Evolutionary conservation across 2,797 vertebrate genomes (phyloP).

Genomic region (Diglossa cyanea): DNA sequence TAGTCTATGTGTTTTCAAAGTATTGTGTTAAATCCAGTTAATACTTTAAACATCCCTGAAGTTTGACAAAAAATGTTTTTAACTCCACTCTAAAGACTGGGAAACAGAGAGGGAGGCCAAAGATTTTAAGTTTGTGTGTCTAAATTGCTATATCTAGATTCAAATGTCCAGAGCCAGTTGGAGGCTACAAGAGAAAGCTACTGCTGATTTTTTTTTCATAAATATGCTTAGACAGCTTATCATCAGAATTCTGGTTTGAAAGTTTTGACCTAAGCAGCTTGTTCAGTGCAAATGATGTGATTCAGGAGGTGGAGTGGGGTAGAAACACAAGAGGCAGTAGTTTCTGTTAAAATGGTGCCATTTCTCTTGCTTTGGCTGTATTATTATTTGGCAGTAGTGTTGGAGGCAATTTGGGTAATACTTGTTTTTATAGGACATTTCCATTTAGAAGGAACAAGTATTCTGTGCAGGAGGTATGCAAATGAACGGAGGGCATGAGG

Average conservation of each 20-base stretch:
- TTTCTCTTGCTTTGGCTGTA: neutral
- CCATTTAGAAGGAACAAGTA: neutral
- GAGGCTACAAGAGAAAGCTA: neutral
- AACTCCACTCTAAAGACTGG: neutral
- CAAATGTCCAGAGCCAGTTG: neutral
- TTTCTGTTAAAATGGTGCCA: neutral
- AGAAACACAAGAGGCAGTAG: neutral
- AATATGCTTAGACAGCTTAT: neutral
- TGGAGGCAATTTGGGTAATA: neutral
- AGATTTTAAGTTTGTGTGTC: neutral
- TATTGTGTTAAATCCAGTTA: neutral
- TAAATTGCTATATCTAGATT: neutral
- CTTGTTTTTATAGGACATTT: neutral
- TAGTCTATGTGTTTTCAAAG: neutral
- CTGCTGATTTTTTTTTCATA: neutral
- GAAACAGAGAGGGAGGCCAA: neutral
- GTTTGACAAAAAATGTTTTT: neutral
- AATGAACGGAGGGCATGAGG: neutral
- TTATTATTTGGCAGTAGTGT: neutral
- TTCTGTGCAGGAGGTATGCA: neutral
- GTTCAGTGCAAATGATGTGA: neutral
- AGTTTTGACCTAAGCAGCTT: neutral
- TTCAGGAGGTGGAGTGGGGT: neutral
- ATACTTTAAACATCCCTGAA: neutral
- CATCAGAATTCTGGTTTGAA: neutral